Evolutionary conservation across 2,797 vertebrate species (phyloP), one percentile per base, ranked within the genome.

Genomic region (Gymnoscopelus microlampas): DNA sequence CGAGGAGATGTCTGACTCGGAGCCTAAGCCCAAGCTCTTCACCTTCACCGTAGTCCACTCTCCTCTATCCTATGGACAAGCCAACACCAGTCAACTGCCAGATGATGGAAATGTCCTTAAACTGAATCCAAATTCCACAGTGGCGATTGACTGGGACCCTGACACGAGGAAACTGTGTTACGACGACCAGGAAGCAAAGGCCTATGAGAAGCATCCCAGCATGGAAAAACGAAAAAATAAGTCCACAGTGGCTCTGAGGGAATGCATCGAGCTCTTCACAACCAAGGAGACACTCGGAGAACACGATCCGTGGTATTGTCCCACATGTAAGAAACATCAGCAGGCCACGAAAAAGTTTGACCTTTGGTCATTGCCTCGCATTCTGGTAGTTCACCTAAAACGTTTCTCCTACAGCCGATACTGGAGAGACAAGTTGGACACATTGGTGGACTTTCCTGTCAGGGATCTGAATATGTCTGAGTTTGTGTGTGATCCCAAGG

Each of bases 301-400:
- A 83, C 96, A 99, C 0, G 97, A 99, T 78, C 97, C 97, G 0
- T 99, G 97, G 97, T 99, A 98, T 82, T 98, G 97, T 85, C 97
- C 97, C 67, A 96, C 93, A 32, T 98, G 97, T 87, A 98, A 97
- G 91, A 98, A 97, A 72, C 97, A 98, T 87, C 96, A 98, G 5
- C 97, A 96, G 85, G 97, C 97, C 76, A 98, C 97, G 0, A 98
- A 98, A 87, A 98, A 98, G 88, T 98, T 98, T 85, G 97, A 98
- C 82, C 74, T 98, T 76, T 98, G 97, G 97, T 96, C 96, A 12
- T 87, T 98, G 90, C 97, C 97, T 60, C 94, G 92, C 77, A 93
- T 98, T 77, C 91, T 98, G 77, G 97, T 98, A 0, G 97, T 98
- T 55, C 97, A 98, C 84, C 92, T 98, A 35, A 98, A 98, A 81